phyloP scores from a whole-genome alignment of 2,113 vertebrate species.

The Cephalopterus ornatus region DNA sequence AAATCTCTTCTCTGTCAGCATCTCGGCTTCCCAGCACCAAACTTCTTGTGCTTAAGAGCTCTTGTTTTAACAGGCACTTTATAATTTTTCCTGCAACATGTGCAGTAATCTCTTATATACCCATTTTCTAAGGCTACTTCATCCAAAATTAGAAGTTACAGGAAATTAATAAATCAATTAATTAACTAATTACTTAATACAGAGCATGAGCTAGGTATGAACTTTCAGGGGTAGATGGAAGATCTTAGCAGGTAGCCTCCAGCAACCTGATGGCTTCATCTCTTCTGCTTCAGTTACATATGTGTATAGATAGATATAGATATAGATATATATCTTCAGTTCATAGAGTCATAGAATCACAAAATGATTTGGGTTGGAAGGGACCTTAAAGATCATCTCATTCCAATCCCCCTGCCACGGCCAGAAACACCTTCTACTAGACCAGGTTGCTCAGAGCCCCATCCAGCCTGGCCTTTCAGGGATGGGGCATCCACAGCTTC shows the following conservation, averaged over 20 bases:
- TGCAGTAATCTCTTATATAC: background rate
- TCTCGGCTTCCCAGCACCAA: background rate
- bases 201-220: background rate
- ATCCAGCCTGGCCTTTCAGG: background rate
- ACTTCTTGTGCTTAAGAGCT: background rate
- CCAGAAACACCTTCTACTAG: background rate
- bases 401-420: background rate
- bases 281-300: background rate
- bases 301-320: too few relatives aligned
- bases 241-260: background rate
- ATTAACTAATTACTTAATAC: background rate
- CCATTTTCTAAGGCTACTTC: background rate
- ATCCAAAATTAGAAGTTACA: background rate
- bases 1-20: background rate
- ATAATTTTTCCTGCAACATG: background rate
- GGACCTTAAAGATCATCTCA: background rate
- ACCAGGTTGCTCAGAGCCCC: background rate
- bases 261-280: background rate
- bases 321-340: background rate
- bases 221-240: background rate
- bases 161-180: background rate
- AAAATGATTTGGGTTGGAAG: background rate
- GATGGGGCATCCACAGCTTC: background rate
- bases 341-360: background rate
- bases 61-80: background rate